Percentiles rank a stretch among this genome's conserved stretches.
phyloP scores from a whole-genome alignment of 2,888 invertebrate species.

The Iphiclides podalirius region DNA sequence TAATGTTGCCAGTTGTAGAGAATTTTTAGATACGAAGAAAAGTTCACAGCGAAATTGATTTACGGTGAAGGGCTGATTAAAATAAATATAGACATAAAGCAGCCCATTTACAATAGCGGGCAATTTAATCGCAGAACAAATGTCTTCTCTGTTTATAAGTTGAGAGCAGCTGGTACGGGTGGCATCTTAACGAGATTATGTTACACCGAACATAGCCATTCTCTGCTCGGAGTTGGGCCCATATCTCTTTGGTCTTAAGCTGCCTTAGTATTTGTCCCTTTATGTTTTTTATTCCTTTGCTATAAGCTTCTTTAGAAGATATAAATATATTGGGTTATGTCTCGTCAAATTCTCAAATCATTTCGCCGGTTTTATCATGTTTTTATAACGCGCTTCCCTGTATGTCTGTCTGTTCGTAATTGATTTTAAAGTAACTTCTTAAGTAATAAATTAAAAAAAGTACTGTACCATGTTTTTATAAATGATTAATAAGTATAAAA shows the following conservation, averaged over 20 bases:
- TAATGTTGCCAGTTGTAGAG: no score
- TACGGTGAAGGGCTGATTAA: constrained; percentile 4
- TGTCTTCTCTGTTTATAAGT: constrained; percentile 28
- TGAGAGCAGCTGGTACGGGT: constrained; percentile 36
- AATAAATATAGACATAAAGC: constrained; percentile 6
- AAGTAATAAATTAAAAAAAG: no score
- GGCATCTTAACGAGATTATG: constrained; percentile 42
- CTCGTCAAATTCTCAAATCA: no score
- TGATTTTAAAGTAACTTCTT: no score
- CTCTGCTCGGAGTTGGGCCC: constrained; percentile 31
- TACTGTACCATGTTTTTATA: no score
- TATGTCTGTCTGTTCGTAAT: no score
- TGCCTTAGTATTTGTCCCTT: constrained; percentile 8
- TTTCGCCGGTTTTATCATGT: no score
- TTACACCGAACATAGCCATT: constrained; percentile 33
- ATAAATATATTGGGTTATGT: neutral
- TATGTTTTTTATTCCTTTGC: constrained; percentile 10
- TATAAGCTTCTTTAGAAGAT: constrained; percentile 7
- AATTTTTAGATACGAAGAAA: no score
- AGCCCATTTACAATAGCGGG: constrained; percentile 1
- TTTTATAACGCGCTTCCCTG: no score
- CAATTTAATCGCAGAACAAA: constrained; percentile 22
- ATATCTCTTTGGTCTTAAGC: constrained; percentile 32
- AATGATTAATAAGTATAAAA: no score
- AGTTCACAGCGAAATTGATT: neutral